phyloP scores from a whole-genome alignment of 2,113 vertebrate genomes.

The Micronycteris hirsuta region DNA sequence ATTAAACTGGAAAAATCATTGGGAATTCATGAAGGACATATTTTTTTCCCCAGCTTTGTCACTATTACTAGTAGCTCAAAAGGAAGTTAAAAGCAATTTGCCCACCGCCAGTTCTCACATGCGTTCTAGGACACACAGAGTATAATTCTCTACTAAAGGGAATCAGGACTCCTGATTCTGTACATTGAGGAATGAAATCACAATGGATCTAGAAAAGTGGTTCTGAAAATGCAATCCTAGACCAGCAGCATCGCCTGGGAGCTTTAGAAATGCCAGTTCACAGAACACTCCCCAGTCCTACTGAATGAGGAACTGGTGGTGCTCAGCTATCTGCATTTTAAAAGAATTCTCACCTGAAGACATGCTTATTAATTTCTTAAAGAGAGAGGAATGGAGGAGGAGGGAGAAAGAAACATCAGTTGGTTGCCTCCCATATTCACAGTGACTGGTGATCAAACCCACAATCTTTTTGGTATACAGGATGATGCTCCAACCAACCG shows the following conservation, averaged over 20 bases:
- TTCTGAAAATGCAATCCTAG: neutral
- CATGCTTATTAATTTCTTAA: no score
- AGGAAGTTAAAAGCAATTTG: neutral
- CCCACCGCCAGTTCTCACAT: neutral
- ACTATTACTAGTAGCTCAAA: neutral
- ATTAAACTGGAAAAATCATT: neutral
- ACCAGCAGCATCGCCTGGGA: neutral
- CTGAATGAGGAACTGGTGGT: neutral
- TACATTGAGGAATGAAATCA: neutral
- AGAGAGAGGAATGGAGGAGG: no score
- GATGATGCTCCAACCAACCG: no score
- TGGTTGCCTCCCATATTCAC: no score
- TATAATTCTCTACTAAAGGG: neutral
- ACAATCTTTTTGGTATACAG: no score
- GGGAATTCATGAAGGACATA: neutral
- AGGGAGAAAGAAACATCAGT: no score
- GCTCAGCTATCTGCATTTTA: neutral
- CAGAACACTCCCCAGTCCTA: neutral
- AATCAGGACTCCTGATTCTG: neutral
- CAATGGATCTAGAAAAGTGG: neutral
- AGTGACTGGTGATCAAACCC: no score
- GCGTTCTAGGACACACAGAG: neutral
- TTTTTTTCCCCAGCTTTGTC: neutral
- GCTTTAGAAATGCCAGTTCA: neutral
- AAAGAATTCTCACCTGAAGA: no score